Conservation (phyloP, 2,113 vertebrate genomes). For the Ptychochromis oligacanthus region DNA sequence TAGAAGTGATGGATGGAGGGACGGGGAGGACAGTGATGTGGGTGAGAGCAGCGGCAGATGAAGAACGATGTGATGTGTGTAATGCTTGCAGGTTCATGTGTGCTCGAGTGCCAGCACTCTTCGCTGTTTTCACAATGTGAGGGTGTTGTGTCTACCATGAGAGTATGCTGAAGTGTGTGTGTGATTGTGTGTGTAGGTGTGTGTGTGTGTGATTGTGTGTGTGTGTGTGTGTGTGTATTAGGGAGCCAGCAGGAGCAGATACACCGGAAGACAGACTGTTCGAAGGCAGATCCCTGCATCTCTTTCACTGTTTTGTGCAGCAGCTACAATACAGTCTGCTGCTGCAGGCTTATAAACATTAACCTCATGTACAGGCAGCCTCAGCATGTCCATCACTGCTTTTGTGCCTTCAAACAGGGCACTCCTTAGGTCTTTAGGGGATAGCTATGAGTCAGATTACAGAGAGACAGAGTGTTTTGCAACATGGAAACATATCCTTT, state of each 20-base stretch:
- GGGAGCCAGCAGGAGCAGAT: constrained; percentile 30
- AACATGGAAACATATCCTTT: neutral
- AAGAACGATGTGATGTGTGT: neutral
- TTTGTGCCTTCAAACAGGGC: constrained; percentile 1
- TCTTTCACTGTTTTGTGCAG: constrained; percentile 23
- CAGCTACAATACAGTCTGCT: constrained; percentile 10
- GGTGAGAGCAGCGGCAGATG: constrained; percentile 31
- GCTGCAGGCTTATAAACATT: constrained; percentile 11
- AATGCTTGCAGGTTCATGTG: neutral
- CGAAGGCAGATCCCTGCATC: constrained; percentile 37
- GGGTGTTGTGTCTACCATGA: constrained; percentile 24
- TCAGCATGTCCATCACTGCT: neutral
- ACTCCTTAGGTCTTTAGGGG: neutral
- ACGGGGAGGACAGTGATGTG: constrained; percentile 31
- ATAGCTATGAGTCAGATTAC: constrained; percentile 22
- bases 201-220: neutral
- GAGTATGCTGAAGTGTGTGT: neutral
- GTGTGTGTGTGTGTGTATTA: neutral
- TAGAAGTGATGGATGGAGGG: constrained; percentile 42
- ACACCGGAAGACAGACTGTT: constrained; percentile 32
- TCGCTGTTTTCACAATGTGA: constrained; percentile 41
- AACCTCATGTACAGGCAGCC: neutral
- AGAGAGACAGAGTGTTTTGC: neutral
- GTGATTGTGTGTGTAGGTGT: neutral
- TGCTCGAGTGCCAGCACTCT: neutral